Percentiles rank a stretch among this genome's conserved stretches.
These are phyloP conservation scores for Acleris cristana DNA, from an alignment of 2,888 invertebrate species.

Conservation along the genomic window DNA sequence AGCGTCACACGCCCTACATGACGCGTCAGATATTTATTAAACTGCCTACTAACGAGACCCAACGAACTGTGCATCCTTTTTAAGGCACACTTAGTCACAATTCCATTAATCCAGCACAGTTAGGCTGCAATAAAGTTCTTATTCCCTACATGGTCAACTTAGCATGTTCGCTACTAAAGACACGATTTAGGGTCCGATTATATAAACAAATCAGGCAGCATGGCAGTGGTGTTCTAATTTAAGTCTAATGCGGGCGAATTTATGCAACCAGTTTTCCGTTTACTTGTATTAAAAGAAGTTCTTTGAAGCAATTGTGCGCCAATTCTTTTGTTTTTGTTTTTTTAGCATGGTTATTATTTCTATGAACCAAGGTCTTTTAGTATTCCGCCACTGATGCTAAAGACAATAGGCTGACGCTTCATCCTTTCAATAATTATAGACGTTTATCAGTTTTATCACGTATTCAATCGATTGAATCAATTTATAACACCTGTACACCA, in stretches of 20 bases:
- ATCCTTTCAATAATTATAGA: too few species aligned
- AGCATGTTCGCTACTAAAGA: conserved; percentile 5
- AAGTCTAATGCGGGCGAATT: neutral
- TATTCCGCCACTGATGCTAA: neutral
- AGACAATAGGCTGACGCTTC: neutral
- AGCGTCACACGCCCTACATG: conserved; percentile 14
- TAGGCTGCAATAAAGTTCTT: conserved; percentile 32
- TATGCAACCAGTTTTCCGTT: too few species aligned
- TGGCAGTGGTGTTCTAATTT: neutral
- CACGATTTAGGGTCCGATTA: neutral
- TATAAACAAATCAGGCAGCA: too few species aligned
- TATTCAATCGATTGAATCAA: neutral
- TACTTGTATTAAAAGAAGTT: neutral
- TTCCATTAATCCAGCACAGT: conserved; percentile 33
- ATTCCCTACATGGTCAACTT: conserved; percentile 28
- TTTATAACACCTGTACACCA: neutral
- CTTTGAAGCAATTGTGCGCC: neutral
- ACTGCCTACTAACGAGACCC: conserved; percentile 19
- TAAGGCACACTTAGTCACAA: conserved; percentile 36
- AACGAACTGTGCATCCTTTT: conserved; percentile 37
- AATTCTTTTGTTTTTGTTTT: neutral
- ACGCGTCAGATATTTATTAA: conserved; percentile 25
- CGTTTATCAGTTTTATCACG: neutral
- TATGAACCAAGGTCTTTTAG: neutral
- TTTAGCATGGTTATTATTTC: neutral